phyloP scores from a whole-genome alignment of 2,113 vertebrate genomes.

The Columba janthina region DNA sequence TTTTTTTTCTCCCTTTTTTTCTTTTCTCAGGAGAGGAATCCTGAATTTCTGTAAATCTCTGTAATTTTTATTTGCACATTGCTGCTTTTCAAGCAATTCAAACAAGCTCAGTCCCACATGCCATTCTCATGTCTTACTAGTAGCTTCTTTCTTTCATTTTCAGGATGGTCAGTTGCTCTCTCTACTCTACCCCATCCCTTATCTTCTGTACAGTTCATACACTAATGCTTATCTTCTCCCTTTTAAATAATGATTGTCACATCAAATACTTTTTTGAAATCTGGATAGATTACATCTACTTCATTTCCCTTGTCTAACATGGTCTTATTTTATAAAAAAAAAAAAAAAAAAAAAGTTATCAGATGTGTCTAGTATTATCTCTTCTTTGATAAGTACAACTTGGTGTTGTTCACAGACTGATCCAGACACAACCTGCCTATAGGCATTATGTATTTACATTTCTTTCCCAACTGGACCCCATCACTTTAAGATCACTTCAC shows the following conservation, averaged over 20 bases:
- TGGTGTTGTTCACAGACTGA: background rate
- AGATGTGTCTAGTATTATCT: background rate
- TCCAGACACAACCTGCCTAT: background rate
- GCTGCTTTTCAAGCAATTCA: background rate
- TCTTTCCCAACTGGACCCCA: background rate
- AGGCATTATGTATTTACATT: background rate
- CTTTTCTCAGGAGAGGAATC: background rate
- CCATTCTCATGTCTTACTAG: background rate
- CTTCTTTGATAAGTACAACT: background rate
- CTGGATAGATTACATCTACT: background rate
- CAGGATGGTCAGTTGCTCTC: background rate
- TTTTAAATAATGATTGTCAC: background rate
- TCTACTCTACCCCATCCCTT: background rate
- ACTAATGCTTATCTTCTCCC: background rate
- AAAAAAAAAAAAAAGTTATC: background rate
- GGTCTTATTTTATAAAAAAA: background rate
- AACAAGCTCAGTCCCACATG: background rate
- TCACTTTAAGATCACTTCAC: background rate
- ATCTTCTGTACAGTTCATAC: background rate
- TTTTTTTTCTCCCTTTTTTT: background rate
- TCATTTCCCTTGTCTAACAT: background rate
- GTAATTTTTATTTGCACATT: background rate
- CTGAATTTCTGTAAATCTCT: background rate
- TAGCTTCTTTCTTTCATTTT: background rate
- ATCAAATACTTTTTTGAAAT: slow-evolving; percentile 2